Percentiles rank a stretch among this genome's conserved stretches.
Conservation (phyloP, 64 coral and sea anemone species). For the Pachyseris speciosa region DNA sequence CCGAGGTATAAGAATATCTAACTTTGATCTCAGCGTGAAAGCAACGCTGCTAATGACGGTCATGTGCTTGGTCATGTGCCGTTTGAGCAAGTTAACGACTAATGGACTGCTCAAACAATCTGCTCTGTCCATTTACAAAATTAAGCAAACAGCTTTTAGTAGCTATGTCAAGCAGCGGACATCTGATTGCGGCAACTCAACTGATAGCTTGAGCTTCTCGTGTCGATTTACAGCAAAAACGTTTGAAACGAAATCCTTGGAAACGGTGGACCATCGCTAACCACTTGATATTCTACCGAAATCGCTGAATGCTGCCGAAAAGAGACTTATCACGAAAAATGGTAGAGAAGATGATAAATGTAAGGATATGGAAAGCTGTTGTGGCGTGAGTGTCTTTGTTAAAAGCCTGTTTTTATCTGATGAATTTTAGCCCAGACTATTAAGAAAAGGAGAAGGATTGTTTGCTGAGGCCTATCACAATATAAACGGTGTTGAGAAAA, state of each 20-base stretch:
- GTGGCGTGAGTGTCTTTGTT: neutral
- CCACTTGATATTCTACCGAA: neutral
- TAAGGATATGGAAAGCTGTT: neutral
- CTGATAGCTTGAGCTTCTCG: neutral
- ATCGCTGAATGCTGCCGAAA: neutral
- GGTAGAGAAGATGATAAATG: neutral
- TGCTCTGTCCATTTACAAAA: constrained; percentile 14
- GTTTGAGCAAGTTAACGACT: constrained; percentile 7
- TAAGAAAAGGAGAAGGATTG: neutral
- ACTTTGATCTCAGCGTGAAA: neutral
- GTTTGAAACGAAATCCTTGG: too few relatives aligned
- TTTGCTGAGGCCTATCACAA: constrained; percentile 10
- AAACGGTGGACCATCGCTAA: too few relatives aligned
- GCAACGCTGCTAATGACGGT: neutral
- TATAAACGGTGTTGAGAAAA: neutral
- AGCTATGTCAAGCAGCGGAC: constrained; percentile 29
- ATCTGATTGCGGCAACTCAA: neutral
- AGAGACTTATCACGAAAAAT: neutral
- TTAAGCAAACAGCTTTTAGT: constrained; percentile 58
- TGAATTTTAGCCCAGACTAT: neutral
- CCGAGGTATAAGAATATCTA: neutral
- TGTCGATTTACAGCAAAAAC: neutral
- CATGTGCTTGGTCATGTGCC: neutral
- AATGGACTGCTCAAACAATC: constrained; percentile 43
- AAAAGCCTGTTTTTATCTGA: constrained; percentile 9